Evolutionary conservation across 2,113 vertebrate genomes (phyloP).

Genomic region (Vulpes lagopus): DNA sequence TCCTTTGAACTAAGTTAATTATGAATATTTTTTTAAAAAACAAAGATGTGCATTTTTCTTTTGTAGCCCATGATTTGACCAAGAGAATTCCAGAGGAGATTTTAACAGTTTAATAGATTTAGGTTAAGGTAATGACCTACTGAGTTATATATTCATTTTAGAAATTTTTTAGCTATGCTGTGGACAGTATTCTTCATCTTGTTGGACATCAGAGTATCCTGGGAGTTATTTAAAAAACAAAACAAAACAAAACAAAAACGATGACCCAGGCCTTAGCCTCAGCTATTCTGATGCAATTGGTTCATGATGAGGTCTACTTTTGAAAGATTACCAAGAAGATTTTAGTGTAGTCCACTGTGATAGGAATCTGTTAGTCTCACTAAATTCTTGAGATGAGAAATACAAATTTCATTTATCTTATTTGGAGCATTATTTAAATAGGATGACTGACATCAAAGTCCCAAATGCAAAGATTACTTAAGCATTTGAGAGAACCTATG

Average conservation of each 20-base stretch:
- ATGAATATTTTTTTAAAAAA: neutral
- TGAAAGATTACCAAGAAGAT: neutral
- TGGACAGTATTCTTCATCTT: neutral
- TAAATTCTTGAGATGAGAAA: neutral
- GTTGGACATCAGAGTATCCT: neutral
- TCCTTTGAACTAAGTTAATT: neutral
- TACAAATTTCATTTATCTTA: neutral
- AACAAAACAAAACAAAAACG: neutral
- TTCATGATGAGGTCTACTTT: neutral
- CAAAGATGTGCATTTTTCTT: neutral
- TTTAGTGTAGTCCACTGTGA: neutral
- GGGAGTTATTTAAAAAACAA: neutral
- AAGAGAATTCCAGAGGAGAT: neutral
- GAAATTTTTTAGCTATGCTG: neutral
- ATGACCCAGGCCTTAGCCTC: neutral
- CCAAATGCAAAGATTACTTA: neutral
- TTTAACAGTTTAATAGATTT: neutral
- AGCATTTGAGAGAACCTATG: neutral
- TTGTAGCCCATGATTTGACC: neutral
- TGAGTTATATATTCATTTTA: constrained; percentile 1
- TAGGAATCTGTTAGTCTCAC: neutral
- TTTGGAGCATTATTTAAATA: constrained; percentile 6
- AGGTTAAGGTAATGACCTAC: neutral
- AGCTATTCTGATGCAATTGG: neutral
- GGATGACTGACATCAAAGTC: neutral